Conservation (phyloP, 2,113 vertebrate species). For the Triplophysa rosa region DNA sequence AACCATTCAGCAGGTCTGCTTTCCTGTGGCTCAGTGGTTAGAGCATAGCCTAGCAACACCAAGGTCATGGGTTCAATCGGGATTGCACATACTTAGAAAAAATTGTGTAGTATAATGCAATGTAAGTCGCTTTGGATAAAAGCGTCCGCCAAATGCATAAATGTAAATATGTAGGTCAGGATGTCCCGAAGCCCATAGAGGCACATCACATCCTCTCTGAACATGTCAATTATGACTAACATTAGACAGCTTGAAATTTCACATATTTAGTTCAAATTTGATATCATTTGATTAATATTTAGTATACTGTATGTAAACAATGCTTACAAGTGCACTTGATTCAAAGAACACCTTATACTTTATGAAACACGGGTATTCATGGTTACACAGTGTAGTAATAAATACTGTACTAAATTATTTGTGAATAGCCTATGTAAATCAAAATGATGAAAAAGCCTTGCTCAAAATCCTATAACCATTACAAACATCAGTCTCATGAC, state of each 20-base stretch:
- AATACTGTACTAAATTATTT: not conserved
- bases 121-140: too few relatives aligned
- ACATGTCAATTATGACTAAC: not conserved
- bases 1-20: too few relatives aligned
- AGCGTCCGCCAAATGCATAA: too few relatives aligned
- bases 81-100: too few relatives aligned
- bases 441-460: not conserved
- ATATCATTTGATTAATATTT: not conserved
- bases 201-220: not conserved
- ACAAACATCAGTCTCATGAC: slow-evolving; percentile 29
- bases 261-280: not conserved
- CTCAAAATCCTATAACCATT: not conserved
- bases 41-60: too few relatives aligned
- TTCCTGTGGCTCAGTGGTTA: too few relatives aligned
- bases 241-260: not conserved
- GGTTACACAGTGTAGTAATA: not conserved
- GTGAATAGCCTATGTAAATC: not conserved
- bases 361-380: not conserved
- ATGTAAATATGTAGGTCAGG: too few relatives aligned
- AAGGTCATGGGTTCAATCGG: too few relatives aligned
- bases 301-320: slow-evolving; percentile 3
- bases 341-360: not conserved
- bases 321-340: not conserved
- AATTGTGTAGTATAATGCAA: too few relatives aligned
- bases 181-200: not conserved